Conservation (phyloP, 2,113 vertebrate genomes). For the Procavia capensis region DNA sequence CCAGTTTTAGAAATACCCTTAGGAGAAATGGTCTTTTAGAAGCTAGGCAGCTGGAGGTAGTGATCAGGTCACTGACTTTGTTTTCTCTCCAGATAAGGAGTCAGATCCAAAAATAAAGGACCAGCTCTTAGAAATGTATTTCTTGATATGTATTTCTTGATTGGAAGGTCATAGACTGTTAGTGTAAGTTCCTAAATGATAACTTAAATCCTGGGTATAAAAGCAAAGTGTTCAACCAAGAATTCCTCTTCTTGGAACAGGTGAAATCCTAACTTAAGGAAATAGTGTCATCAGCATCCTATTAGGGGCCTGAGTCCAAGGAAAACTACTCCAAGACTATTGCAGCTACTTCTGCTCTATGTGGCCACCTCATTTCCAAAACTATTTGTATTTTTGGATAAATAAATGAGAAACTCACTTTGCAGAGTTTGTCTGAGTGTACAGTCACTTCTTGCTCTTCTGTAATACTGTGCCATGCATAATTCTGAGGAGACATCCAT, state of each 20-base stretch:
- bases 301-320: not conserved
- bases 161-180: not conserved
- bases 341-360: not conserved
- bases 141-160: not conserved
- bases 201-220: not conserved
- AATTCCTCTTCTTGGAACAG: not conserved
- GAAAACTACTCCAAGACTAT: not conserved
- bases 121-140: not conserved
- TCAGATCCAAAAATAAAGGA: not conserved
- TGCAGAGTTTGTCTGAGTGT: not conserved
- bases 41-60: not conserved
- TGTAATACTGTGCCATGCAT: not conserved
- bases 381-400: not conserved
- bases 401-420: conserved; percentile 7
- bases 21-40: not conserved
- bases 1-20: not conserved
- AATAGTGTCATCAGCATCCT: not conserved
- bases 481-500: not conserved
- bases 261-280: not conserved
- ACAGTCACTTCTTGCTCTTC: not conserved
- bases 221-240: not conserved
- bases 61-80: not conserved
- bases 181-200: not conserved
- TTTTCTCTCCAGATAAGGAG: not conserved
- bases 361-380: not conserved